Evolutionary conservation across 1,140 invertebrate genomes (phyloP).

Genomic region (Sarcophaga peregrina): DNA sequence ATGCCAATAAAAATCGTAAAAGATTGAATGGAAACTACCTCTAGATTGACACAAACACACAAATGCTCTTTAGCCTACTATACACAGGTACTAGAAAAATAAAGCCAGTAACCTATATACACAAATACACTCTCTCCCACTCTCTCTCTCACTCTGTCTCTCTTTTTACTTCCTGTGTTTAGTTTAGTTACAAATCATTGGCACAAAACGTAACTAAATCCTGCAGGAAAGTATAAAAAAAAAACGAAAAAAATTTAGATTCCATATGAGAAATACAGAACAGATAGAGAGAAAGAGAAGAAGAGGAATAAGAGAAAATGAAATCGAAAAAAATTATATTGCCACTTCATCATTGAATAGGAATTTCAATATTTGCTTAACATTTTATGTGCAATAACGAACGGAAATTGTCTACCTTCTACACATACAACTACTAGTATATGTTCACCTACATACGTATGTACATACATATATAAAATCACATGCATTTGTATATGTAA

Average conservation of each 20-base stretch:
- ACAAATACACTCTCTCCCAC: neutral
- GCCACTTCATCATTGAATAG: slow-evolving; percentile 41
- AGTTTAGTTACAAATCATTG: slow-evolving; percentile 16
- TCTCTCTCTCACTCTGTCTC: neutral
- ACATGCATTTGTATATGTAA: neutral
- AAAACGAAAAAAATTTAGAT: neutral
- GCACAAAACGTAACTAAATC: neutral
- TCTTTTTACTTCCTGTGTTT: neutral
- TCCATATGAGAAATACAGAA: neutral
- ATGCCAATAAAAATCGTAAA: slow-evolving; percentile 5
- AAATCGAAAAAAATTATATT: slow-evolving; percentile 22
- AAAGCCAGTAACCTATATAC: slow-evolving; percentile 7
- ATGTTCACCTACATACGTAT: neutral
- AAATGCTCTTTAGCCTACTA: neutral
- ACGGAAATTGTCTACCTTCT: slow-evolving; percentile 38
- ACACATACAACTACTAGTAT: neutral
- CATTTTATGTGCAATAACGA: slow-evolving; percentile 39
- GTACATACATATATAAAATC: neutral
- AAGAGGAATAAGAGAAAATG: too few species aligned
- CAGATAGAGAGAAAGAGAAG: neutral
- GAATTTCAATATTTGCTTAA: slow-evolving; percentile 40
- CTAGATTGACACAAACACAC: neutral
- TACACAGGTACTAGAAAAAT: neutral
- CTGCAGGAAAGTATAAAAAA: neutral
- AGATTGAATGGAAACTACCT: too few species aligned